These are phyloP conservation scores for Cantharis flavilabris DNA, from an alignment of 2,888 invertebrate genomes.

Conservation along the genomic window DNA sequence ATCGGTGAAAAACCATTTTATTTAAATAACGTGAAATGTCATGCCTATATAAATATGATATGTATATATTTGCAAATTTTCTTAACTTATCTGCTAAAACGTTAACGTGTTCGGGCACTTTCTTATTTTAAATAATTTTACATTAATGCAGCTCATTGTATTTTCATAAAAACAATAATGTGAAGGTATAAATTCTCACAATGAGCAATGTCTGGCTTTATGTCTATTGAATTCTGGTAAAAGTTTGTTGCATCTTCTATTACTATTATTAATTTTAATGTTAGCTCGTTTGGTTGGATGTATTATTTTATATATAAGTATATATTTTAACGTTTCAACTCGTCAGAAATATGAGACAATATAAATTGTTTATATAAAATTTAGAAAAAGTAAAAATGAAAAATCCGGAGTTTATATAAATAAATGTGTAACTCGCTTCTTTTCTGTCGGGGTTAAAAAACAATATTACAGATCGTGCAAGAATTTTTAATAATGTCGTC, in stretches of 20 bases:
- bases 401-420: not conserved
- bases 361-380: not conserved
- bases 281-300: not conserved
- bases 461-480: not conserved
- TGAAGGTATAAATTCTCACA: not conserved
- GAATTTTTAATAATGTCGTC: not conserved
- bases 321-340: not conserved
- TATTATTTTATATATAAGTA: not conserved
- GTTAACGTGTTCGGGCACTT: not conserved
- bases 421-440: not conserved
- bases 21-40: not conserved
- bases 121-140: not conserved
- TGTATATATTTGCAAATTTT: not conserved
- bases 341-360: not conserved
- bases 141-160: not conserved
- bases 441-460: not conserved
- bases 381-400: not conserved
- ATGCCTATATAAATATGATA: not conserved
- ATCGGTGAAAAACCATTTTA: constrained; percentile 1
- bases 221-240: not conserved
- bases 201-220: not conserved
- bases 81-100: not conserved
- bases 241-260: not conserved
- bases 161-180: not conserved
- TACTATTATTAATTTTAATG: not conserved